Evolutionary conservation across 1,140 invertebrate genomes (phyloP).

Genomic region (Dendroctonus valens): DNA sequence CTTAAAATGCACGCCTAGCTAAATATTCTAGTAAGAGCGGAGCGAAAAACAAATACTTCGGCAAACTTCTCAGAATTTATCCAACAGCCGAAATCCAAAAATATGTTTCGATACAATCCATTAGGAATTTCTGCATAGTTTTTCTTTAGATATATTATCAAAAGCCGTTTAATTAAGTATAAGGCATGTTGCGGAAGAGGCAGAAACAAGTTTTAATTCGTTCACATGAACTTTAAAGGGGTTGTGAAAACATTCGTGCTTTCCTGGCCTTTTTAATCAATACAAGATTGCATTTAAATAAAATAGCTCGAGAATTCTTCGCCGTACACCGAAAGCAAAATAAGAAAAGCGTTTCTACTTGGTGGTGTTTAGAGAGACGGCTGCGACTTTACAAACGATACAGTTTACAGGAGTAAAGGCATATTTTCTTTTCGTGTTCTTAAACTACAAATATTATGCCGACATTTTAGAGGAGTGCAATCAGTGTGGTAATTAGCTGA

Average conservation of each 20-base stretch:
- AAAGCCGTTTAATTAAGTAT: conserved; percentile 38
- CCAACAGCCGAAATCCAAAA: conserved; percentile 10
- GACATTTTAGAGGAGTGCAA: too few species aligned
- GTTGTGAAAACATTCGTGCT: conserved; percentile 45
- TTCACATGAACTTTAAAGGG: conserved; percentile 42
- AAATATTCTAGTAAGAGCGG: too few species aligned
- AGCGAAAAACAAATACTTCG: neutral
- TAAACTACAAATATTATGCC: too few species aligned
- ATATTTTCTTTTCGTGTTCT: too few species aligned
- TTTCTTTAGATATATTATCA: conserved; percentile 31
- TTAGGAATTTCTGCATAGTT: conserved; percentile 26
- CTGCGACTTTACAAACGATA: neutral
- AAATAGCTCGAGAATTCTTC: conserved; percentile 43
- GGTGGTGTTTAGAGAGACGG: conserved; percentile 14
- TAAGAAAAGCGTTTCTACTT: conserved; percentile 31
- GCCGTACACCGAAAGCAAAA: conserved; percentile 33
- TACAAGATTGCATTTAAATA: conserved; percentile 46
- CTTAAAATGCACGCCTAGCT: too few species aligned
- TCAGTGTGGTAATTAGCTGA: too few species aligned
- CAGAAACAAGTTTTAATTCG: conserved; percentile 42
- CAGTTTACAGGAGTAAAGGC: too few species aligned
- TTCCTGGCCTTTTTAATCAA: conserved; percentile 45
- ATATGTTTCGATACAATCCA: conserved; percentile 26
- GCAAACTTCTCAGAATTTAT: conserved; percentile 9
- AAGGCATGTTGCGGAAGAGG: conserved; percentile 35